A percentile compares a stretch with the other conserved stretches of the same genome.
phyloP scores from a whole-genome alignment of 2,797 vertebrate species.

The Setipinna tenuifilis region DNA sequence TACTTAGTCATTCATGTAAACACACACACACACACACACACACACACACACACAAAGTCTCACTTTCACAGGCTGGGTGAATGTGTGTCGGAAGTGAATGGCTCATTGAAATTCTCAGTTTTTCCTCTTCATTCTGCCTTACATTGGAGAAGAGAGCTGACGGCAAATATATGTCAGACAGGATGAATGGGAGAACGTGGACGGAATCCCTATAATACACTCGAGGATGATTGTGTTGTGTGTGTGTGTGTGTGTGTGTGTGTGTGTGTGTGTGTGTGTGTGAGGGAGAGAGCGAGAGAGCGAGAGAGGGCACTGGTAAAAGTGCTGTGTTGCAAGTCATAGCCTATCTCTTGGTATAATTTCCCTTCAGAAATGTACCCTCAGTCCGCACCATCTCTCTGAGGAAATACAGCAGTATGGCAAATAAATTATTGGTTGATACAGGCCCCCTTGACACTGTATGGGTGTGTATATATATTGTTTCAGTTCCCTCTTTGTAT shows the following conservation, averaged over 20 bases:
- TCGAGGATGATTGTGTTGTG: background rate
- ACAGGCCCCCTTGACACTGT: background rate
- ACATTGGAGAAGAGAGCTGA: slow-evolving; percentile 1
- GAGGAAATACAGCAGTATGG: background rate
- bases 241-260: background rate
- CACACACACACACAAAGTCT: slow-evolving; percentile 12
- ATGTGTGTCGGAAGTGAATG: slow-evolving; percentile 14
- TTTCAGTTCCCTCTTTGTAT: background rate
- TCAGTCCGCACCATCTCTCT: background rate
- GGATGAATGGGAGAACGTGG: slow-evolving; percentile 1
- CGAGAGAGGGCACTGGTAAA: background rate
- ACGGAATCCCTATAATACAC: background rate
- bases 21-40: background rate
- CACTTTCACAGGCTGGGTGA: slow-evolving; percentile 18
- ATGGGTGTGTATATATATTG: background rate
- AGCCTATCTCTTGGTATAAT: background rate
- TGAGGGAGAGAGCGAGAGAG: background rate
- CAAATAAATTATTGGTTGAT: background rate
- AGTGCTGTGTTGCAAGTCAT: background rate
- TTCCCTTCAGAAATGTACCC: background rate
- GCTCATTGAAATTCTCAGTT: slow-evolving; percentile 33
- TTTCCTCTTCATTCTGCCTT: slow-evolving; percentile 24
- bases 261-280: background rate
- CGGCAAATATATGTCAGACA: slow-evolving; percentile 1
- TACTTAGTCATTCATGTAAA: background rate